A percentile compares a stretch with the other conserved stretches of the same genome.
These are phyloP conservation scores for Meles meles DNA, from an alignment of 2,113 vertebrate genomes.

Conservation along the genomic window DNA sequence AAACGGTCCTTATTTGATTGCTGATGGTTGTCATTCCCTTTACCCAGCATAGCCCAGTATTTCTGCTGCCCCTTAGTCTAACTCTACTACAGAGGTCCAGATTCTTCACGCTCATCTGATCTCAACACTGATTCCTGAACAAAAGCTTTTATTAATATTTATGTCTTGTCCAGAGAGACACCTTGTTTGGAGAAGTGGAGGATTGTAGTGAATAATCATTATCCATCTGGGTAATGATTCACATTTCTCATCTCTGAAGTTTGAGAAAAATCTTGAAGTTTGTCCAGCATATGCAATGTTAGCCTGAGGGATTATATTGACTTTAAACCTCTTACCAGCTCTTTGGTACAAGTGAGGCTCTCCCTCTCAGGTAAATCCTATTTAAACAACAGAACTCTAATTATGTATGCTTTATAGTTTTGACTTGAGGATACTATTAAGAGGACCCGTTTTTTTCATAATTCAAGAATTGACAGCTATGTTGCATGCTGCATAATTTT, in stretches of 20 bases:
- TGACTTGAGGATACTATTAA: slow-evolving; percentile 17
- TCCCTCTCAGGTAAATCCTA: slow-evolving; percentile 32
- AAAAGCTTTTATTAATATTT: slow-evolving; percentile 80
- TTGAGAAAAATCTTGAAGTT: slow-evolving; percentile 60
- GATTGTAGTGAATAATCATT: slow-evolving; percentile 71
- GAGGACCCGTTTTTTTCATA: not conserved
- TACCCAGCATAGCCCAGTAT: slow-evolving; percentile 10
- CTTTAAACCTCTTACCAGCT: slow-evolving; percentile 45
- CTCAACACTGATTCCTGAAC: slow-evolving; percentile 64
- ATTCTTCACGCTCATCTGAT: slow-evolving; percentile 69
- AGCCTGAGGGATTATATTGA: slow-evolving; percentile 68
- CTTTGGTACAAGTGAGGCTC: slow-evolving; percentile 42
- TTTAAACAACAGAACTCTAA: slow-evolving; percentile 31
- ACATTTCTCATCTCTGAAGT: slow-evolving; percentile 64
- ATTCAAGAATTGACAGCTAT: not conserved
- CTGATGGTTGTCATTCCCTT: slow-evolving; percentile 29
- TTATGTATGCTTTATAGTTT: slow-evolving; percentile 1
- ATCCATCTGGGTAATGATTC: slow-evolving; percentile 68
- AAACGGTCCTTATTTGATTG: slow-evolving; percentile 45
- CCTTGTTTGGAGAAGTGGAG: slow-evolving; percentile 60
- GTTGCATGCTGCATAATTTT: fast-evolving
- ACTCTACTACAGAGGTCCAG: slow-evolving; percentile 39
- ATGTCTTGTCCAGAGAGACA: slow-evolving; percentile 70
- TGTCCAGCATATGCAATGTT: slow-evolving; percentile 49
- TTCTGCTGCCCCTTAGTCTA: slow-evolving; percentile 66